Evolutionary conservation across 1,140 invertebrate species (phyloP), one percentile per base, ranked within the genome.

Genomic region (Uloborus diversus): DNA sequence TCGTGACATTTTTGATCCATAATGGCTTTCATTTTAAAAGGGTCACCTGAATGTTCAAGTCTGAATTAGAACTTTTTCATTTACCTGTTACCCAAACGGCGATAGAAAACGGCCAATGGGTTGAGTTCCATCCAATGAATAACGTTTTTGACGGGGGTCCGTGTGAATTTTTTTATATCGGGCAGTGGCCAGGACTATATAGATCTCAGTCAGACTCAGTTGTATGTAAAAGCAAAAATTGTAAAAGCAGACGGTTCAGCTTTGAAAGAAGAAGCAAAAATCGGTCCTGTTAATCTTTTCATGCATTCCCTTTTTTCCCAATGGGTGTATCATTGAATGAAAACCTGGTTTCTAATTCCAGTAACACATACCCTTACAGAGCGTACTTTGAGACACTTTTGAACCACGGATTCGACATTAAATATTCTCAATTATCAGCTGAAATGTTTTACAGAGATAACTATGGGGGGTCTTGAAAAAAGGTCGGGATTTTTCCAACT

Each of bases 261-360:
- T n/a, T 1, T 59, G 5, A 17, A 20, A 13, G n/a, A 25, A 3
- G 69, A 61, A 25, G 35, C 17, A 9, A 73, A 59, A 61, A 14
- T 61, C 4, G 69, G 53, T 61, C 51, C 69, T 27, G 56, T 73
- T 17, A 73, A 73, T 53, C 30, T 73, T 4, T 61, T 59, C 28
- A 27, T 73, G 4, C 69, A 73, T 47, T 73, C 69, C 61, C 17
- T 73, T 73, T 61, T 73, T 56, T 35, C n/a, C 33, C 28, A 51
- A 20, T 68, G 23, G 14, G 37, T 37, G 49, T n/a, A n/a, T n/a
- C n/a, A 17, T 51, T 68, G 14, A 51, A 68, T 51, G 9, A 51
- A 7, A 68, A 20, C 49, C 65, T 49, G 28, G 27, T 68, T 49
- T 68, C 65, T 13, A 23, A 25, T 7, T 1, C 11, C 14, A 47